Percentiles rank a stretch among this genome's conserved stretches.
These are phyloP conservation scores for Xylophagus ater DNA, from an alignment of 2,888 invertebrate species.

Conservation along the genomic window DNA sequence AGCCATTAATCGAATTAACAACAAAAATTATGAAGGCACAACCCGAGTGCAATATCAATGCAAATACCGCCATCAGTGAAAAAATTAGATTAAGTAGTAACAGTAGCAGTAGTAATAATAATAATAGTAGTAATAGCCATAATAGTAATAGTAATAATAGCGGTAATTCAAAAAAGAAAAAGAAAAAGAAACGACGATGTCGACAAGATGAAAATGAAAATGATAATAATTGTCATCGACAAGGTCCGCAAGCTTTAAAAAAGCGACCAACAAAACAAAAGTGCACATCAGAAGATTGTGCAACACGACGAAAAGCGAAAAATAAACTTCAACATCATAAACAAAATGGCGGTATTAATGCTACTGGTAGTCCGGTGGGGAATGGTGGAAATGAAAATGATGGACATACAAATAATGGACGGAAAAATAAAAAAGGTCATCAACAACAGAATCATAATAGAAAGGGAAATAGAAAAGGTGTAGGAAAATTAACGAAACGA, in stretches of 20 bases:
- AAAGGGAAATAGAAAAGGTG: conserved; percentile 17
- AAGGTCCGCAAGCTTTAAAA: conserved; percentile 23
- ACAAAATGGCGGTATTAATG: conserved; percentile 13
- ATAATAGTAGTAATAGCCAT: conserved; percentile 21
- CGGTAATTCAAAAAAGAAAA: conserved; percentile 25
- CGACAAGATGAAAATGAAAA: conserved; percentile 31
- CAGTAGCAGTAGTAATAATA: conserved; percentile 20
- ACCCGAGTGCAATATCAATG: conserved; percentile 34
- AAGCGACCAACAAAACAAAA: conserved; percentile 20
- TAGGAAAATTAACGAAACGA: conserved; percentile 17
- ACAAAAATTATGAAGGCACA: conserved; percentile 38
- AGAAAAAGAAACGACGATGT: conserved; percentile 32
- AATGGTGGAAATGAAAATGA: conserved; percentile 15
- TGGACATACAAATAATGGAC: neutral
- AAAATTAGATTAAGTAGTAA: conserved; percentile 14
- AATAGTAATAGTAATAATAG: conserved; percentile 21
- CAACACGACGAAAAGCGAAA: conserved; percentile 2
- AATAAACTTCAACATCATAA: conserved; percentile 3
- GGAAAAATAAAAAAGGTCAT: neutral
- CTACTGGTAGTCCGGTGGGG: conserved; percentile 1
- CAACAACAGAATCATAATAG: conserved; percentile 15
- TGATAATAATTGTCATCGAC: conserved; percentile 29
- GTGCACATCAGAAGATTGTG: conserved; percentile 10
- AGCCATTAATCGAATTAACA: conserved; percentile 36
- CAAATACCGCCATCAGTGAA: conserved; percentile 16